These are phyloP conservation scores for Poecile atricapillus DNA, from an alignment of 2,113 vertebrate genomes.

Conservation along the genomic window DNA sequence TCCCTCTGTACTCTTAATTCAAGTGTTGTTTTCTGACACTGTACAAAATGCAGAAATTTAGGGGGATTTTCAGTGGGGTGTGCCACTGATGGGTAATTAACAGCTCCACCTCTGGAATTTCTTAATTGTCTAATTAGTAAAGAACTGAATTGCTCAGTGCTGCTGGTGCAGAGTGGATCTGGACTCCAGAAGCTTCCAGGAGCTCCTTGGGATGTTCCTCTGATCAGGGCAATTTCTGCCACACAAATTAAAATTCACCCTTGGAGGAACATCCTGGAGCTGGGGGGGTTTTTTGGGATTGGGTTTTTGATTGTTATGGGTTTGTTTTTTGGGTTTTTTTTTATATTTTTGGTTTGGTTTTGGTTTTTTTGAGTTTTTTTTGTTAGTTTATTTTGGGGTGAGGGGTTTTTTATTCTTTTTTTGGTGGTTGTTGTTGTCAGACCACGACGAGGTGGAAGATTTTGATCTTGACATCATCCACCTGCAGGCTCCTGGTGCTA, in stretches of 20 bases:
- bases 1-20: neutral
- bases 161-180: fast-evolving
- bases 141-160: neutral
- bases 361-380: neutral
- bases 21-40: neutral
- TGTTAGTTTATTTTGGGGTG: neutral
- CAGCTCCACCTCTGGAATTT: neutral
- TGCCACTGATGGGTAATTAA: neutral
- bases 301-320: neutral
- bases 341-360: neutral
- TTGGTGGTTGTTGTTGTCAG: neutral
- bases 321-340: neutral
- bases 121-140: neutral
- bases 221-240: neutral
- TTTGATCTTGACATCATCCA: neutral
- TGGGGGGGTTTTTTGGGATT: neutral
- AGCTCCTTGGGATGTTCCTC: neutral
- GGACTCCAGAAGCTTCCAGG: neutral
- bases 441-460: neutral
- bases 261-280: neutral
- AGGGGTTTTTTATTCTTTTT: too few species aligned
- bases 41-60: neutral
- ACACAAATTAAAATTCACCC: neutral
- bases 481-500: neutral
- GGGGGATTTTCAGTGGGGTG: neutral